Evolutionary conservation across 2,113 vertebrate genomes (phyloP).

Genomic region (Hiodon alosoides): DNA sequence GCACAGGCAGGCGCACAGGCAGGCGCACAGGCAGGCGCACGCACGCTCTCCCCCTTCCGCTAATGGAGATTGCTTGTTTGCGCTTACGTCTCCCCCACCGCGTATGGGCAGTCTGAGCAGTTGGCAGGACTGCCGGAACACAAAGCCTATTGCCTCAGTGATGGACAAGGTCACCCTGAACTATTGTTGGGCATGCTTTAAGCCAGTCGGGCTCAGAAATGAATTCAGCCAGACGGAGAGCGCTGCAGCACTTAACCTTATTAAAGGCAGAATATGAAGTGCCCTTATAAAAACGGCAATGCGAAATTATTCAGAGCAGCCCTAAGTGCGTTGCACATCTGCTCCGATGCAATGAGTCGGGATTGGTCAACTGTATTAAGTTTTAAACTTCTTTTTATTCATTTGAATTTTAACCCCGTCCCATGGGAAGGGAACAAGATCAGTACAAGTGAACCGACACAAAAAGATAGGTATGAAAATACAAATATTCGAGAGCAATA

Average conservation of each 20-base stretch:
- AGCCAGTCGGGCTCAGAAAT: slow-evolving; percentile 28
- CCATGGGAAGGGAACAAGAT: no score
- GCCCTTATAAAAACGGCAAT: slow-evolving; percentile 41
- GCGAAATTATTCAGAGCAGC: slow-evolving; percentile 36
- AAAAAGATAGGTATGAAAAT: no score
- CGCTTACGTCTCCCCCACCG: not conserved
- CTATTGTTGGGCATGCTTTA: slow-evolving; percentile 28
- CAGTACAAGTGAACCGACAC: no score
- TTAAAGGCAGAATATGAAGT: slow-evolving; percentile 51
- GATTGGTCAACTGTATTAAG: no score
- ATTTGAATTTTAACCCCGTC: no score
- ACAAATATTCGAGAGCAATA: no score
- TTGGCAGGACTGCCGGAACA: not conserved
- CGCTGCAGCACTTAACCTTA: slow-evolving; percentile 60
- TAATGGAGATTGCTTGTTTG: slow-evolving; percentile 12
- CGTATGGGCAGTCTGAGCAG: not conserved
- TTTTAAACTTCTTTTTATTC: no score
- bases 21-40: no score
- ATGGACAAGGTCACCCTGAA: slow-evolving; percentile 48
- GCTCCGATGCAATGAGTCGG: not conserved
- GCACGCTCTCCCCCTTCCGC: not conserved
- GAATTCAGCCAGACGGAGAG: slow-evolving; percentile 40
- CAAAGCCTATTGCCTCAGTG: slow-evolving; percentile 17
- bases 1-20: no score
- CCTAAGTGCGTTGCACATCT: slow-evolving; percentile 17